Conservation (phyloP, 2,888 invertebrate species). For the Charanyca ferruginea region DNA sequence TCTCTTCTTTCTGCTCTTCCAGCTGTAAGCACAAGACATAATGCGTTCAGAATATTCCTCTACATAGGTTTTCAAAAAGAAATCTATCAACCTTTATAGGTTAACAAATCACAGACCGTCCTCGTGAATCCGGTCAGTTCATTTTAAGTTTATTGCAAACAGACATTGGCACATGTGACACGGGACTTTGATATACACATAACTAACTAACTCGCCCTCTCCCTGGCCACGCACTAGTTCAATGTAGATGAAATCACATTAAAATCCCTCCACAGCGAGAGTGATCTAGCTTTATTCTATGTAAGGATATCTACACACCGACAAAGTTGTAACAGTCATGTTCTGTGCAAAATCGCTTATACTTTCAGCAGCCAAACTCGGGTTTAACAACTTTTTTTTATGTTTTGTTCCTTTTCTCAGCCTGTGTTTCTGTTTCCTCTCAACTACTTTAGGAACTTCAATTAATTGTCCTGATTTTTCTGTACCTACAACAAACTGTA, state of each 20-base stretch:
- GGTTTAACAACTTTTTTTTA: conserved; percentile 19
- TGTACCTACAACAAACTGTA: conserved; percentile 26
- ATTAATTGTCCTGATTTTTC: conserved; percentile 14
- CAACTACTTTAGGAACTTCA: conserved; percentile 14
- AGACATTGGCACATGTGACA: too few relatives aligned
- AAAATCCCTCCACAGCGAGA: too few relatives aligned
- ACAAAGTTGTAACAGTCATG: conserved; percentile 73
- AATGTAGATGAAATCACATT: too few relatives aligned
- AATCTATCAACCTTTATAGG: background rate
- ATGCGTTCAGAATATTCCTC: too few relatives aligned
- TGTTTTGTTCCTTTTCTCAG: conserved; percentile 57
- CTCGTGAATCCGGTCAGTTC: too few relatives aligned
- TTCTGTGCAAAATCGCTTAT: conserved; percentile 63
- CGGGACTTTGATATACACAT: too few relatives aligned
- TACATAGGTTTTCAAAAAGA: too few relatives aligned
- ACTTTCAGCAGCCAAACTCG: conserved; percentile 53
- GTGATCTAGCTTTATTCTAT: too few relatives aligned
- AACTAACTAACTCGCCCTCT: too few relatives aligned
- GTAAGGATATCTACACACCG: conserved; percentile 71
- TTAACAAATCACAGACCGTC: too few relatives aligned
- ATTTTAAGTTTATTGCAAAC: too few relatives aligned
- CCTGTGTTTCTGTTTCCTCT: conserved; percentile 27
- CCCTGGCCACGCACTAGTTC: too few relatives aligned
- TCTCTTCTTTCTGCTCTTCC: conserved; percentile 83
- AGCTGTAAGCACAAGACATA: conserved; percentile 64